phyloP scores from a whole-genome alignment of 2,113 vertebrate species.

The Xyliphius kryptos region DNA sequence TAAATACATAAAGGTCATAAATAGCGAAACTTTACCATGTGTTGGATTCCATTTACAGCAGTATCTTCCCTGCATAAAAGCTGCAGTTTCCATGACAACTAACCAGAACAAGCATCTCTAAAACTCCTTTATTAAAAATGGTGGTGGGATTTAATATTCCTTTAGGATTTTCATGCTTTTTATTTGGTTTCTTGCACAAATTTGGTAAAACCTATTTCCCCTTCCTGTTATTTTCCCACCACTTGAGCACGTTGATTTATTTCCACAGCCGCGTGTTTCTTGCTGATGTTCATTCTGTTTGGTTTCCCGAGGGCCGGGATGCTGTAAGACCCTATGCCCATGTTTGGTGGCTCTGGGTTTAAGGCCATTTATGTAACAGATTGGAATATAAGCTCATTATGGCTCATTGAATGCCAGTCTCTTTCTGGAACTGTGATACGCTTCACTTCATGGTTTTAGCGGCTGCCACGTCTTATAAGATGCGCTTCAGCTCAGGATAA shows the following conservation, averaged over 20 bases:
- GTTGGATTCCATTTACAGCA: constrained; percentile 23
- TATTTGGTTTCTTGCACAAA: constrained; percentile 10
- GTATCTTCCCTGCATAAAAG: constrained; percentile 14
- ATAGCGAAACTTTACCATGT: constrained; percentile 35
- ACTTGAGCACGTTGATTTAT: neutral
- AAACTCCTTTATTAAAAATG: constrained; percentile 18
- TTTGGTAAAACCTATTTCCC: neutral
- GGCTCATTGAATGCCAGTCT: constrained; percentile 18
- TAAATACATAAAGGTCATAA: constrained; percentile 48
- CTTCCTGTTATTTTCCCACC: neutral
- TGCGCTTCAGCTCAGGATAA: constrained; percentile 31
- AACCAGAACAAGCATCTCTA: constrained; percentile 26
- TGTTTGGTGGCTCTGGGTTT: neutral
- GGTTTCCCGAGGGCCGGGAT: neutral
- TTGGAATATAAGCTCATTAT: constrained; percentile 39
- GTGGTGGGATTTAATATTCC: constrained; percentile 3
- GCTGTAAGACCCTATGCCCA: neutral
- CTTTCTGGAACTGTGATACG: constrained; percentile 27
- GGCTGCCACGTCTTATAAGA: constrained; percentile 32
- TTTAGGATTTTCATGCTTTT: constrained; percentile 9
- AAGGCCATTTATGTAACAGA: constrained; percentile 34
- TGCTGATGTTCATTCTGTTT: neutral
- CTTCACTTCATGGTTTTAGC: constrained; percentile 22
- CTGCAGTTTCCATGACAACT: constrained; percentile 41
- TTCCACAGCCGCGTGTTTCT: neutral